Evolutionary conservation across 1,140 invertebrate species (phyloP).

Genomic region (Holotrichia oblita): DNA sequence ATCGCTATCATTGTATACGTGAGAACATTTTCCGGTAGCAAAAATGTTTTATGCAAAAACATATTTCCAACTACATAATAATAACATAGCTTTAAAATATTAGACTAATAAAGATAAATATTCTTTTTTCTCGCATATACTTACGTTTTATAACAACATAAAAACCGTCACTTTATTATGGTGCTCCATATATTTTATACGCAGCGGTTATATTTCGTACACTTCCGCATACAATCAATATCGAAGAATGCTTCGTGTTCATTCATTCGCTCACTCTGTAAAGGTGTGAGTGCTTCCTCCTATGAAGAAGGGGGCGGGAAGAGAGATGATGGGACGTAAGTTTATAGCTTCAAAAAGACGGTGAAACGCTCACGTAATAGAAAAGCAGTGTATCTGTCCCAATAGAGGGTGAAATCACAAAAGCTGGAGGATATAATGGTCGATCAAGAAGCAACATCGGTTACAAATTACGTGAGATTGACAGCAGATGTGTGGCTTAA

Average conservation of each 20-base stretch:
- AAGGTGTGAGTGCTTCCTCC: not conserved
- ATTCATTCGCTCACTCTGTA: not conserved
- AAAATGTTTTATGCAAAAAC: no score
- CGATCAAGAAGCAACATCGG: slow-evolving; percentile 48
- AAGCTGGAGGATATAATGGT: slow-evolving; percentile 47
- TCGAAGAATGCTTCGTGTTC: not conserved
- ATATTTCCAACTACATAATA: no score
- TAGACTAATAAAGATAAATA: not conserved
- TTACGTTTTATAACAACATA: not conserved
- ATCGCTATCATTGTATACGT: no score
- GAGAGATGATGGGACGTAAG: not conserved
- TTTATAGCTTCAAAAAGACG: slow-evolving; percentile 39
- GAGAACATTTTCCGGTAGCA: no score
- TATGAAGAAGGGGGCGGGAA: not conserved
- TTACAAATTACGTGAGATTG: slow-evolving; percentile 48
- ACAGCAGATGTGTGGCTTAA: slow-evolving; percentile 41
- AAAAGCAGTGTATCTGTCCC: slow-evolving; percentile 45
- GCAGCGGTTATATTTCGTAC: not conserved
- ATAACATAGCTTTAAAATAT: no score
- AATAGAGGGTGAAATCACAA: slow-evolving; percentile 44
- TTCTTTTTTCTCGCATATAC: not conserved
- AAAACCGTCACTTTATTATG: not conserved
- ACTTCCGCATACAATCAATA: slow-evolving; percentile 7
- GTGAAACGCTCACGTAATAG: slow-evolving; percentile 15
- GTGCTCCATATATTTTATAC: not conserved